Evolutionary conservation across 2,113 vertebrate genomes (phyloP).

Genomic region (Lethenteron camtschaticum): DNA sequence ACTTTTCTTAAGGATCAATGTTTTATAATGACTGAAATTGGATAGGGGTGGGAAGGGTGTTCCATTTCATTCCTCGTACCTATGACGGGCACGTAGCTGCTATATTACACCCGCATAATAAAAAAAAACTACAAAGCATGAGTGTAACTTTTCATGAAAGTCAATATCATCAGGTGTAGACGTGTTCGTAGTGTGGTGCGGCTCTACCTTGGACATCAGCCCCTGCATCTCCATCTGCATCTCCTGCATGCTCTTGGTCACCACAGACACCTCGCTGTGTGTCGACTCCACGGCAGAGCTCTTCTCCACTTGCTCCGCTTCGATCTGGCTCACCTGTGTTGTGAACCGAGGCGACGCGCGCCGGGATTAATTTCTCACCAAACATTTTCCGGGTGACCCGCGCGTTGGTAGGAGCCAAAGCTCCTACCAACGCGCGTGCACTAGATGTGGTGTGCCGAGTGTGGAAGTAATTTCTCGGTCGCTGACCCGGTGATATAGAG

Average conservation of each 20-base stretch:
- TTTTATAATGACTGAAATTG: too few relatives aligned
- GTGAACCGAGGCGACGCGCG: too few relatives aligned
- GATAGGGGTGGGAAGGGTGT: background rate
- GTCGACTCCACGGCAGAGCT: background rate
- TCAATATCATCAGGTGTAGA: background rate
- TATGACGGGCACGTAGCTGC: background rate
- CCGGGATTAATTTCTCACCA: too few relatives aligned
- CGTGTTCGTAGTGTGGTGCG: background rate
- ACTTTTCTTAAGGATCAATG: too few relatives aligned
- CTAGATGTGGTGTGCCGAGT: too few relatives aligned
- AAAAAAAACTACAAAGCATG: background rate
- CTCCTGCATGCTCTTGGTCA: constrained; percentile 6
- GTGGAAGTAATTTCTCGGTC: too few relatives aligned
- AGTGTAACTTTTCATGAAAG: background rate
- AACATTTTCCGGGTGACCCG: too few relatives aligned
- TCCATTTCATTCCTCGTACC: background rate
- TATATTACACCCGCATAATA: background rate
- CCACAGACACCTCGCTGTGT: background rate
- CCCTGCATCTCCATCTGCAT: constrained; percentile 2
- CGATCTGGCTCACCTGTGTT: too few relatives aligned
- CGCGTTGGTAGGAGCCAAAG: too few relatives aligned
- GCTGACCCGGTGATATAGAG: too few relatives aligned
- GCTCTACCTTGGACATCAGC: background rate
- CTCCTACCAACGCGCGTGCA: too few relatives aligned
- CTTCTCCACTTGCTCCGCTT: too few relatives aligned